These are phyloP conservation scores for Apodemia hepburni DNA, from an alignment of 2,888 invertebrate species.

Conservation along the genomic window DNA sequence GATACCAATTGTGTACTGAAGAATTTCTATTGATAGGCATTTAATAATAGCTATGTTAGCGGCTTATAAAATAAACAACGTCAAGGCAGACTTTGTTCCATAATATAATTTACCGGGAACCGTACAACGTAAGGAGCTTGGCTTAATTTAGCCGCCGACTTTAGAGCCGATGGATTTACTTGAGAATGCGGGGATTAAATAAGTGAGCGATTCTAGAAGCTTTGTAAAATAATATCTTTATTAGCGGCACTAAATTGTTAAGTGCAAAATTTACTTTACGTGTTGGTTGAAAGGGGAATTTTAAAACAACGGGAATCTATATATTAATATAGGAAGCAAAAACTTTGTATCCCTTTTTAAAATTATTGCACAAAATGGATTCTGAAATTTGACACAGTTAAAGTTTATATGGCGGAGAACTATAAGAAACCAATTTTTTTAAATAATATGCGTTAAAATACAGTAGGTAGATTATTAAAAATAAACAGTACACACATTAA, in stretches of 20 bases:
- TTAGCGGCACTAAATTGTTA: slow-evolving; percentile 11
- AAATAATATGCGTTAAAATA: too few relatives aligned
- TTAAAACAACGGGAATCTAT: slow-evolving; percentile 25
- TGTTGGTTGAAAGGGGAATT: background rate
- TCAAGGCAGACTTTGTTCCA: slow-evolving; percentile 18
- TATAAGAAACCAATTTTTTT: too few relatives aligned
- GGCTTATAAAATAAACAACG: slow-evolving; percentile 24
- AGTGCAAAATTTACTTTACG: background rate
- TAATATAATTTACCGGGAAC: slow-evolving; percentile 30
- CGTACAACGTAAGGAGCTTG: slow-evolving; percentile 24
- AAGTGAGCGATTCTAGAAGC: slow-evolving; percentile 29
- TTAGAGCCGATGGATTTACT: slow-evolving; percentile 31
- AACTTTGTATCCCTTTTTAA: too few relatives aligned
- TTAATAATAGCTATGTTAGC: slow-evolving; percentile 13
- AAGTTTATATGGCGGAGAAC: too few relatives aligned
- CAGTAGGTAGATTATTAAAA: too few relatives aligned
- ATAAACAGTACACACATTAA: too few relatives aligned
- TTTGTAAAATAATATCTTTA: slow-evolving; percentile 28
- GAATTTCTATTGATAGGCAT: background rate
- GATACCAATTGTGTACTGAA: background rate
- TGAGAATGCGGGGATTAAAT: slow-evolving; percentile 31
- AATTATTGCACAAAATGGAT: too few relatives aligned
- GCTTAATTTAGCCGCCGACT: slow-evolving; percentile 30
- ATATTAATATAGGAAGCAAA: too few relatives aligned
- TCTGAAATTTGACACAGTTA: too few relatives aligned